Base-by-base conservation (phyloP, 2,113 vertebrate species). In the Poecilia latipinna region DNA sequence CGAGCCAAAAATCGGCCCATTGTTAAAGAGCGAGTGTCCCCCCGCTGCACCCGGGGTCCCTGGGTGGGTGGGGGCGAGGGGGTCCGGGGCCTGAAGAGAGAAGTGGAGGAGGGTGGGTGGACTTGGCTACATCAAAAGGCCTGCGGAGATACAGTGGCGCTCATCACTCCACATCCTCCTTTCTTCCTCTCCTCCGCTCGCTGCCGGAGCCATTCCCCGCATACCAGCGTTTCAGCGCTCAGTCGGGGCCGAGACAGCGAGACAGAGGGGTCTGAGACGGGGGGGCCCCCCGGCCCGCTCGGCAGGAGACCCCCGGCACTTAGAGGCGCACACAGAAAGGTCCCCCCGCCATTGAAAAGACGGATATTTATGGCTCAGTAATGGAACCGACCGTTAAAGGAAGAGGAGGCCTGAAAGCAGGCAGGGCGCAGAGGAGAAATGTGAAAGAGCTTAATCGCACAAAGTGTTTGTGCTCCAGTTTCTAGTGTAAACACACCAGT, bases 141-240 rank as follows among this genome's bases (percentile, higher is more conserved):
- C 78, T 63, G 79, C 77, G 84, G 85, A 91, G 90, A 93, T 93
- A 93, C 88, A 93, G 86, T 87, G 90, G 86, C 89, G 64, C 86
- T 90, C 92, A 91, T 93, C 91, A 91, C 91, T 93, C 92, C 68
- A 72, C 91, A 92, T 92, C 86, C 81, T 88, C 74, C 87, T 94
- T 93, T 93, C 88, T 93, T 91, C 91, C 86, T 88, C 82, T 92
- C 79, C 78, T 83, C 60, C 70, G 80, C 77, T 86, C 69, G 39
- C 77, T 84, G 88, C 72, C 80, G 22, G 24, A 83, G 82, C 83
- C 92, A 91, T 93, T 93, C 92, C 83, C 75, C 28, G 73, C 90
- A 93, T 94, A 90, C 92, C 93, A 87, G 89, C 68, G n/a, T 93
- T 90, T 93, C 93, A 92, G 89, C 90, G 35, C 90, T 82, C 75